Evolutionary conservation across 2,888 invertebrate species (phyloP).

Genomic region (Asteroscopus sphinx): DNA sequence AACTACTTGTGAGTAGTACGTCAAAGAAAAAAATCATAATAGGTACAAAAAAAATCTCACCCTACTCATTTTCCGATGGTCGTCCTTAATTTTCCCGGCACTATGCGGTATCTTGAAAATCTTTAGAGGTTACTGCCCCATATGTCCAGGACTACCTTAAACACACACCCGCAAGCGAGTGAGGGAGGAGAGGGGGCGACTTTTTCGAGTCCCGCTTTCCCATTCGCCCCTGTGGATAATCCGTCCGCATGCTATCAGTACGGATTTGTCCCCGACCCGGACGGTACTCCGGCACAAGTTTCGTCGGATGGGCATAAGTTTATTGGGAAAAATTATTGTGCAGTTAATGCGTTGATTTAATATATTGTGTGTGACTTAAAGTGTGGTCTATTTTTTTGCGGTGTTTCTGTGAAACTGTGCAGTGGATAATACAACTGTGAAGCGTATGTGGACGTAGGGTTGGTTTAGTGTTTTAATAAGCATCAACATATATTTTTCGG

Average conservation of each 20-base stretch:
- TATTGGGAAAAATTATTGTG: slow-evolving; percentile 12
- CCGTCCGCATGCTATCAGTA: slow-evolving; percentile 51
- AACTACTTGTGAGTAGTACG: too few relatives aligned
- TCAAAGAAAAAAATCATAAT: too few relatives aligned
- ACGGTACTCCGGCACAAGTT: slow-evolving; percentile 30
- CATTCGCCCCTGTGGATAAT: slow-evolving; percentile 40
- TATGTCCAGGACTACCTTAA: slow-evolving; percentile 1
- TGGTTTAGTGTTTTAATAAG: too few relatives aligned
- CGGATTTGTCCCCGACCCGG: slow-evolving; percentile 34
- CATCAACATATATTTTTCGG: too few relatives aligned
- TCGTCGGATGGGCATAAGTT: slow-evolving; percentile 11
- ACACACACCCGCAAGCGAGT: not conserved
- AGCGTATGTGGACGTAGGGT: too few relatives aligned
- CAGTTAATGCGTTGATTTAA: not conserved
- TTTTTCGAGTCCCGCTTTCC: slow-evolving; percentile 27
- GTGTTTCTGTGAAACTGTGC: not conserved
- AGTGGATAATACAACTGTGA: too few relatives aligned
- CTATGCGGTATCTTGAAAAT: not conserved
- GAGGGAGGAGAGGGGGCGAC: slow-evolving; percentile 1
- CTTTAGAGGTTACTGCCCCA: slow-evolving; percentile 3
- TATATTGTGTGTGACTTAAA: not conserved
- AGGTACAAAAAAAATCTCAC: not conserved
- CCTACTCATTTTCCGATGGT: not conserved
- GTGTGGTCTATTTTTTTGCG: not conserved
- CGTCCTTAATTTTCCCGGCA: slow-evolving; percentile 1